These are phyloP conservation scores for Arenicola marina DNA, from an alignment of 2,888 invertebrate genomes.

Conservation along the genomic window DNA sequence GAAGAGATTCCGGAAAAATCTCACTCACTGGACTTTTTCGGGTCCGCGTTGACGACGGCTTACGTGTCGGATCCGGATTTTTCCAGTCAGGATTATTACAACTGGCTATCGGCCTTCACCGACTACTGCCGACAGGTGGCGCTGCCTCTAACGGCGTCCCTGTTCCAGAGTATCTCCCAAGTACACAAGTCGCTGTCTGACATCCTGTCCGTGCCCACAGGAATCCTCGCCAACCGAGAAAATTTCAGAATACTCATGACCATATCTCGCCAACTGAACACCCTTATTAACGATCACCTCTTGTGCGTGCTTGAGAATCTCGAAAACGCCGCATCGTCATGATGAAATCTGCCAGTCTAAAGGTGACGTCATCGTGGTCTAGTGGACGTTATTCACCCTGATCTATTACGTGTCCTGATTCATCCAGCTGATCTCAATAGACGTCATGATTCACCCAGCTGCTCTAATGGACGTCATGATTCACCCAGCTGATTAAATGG, in stretches of 20 bases:
- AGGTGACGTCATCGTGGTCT: too few relatives aligned
- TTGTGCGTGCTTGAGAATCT: constrained; percentile 45
- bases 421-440: too few relatives aligned
- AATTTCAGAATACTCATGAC: constrained; percentile 54
- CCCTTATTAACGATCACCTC: constrained; percentile 51
- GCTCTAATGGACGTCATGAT: too few relatives aligned
- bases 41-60: neutral
- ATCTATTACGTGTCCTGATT: too few relatives aligned
- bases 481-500: too few relatives aligned
- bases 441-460: too few relatives aligned
- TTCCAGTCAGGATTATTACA: constrained; percentile 53
- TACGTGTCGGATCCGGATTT: constrained; percentile 53
- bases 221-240: constrained; percentile 50
- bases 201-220: constrained; percentile 53
- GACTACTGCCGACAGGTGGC: constrained; percentile 49
- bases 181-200: constrained; percentile 55
- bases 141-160: constrained; percentile 47
- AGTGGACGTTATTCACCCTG: too few relatives aligned
- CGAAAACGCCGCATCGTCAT: too few relatives aligned
- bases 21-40: too few relatives aligned
- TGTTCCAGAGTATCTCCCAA: constrained; percentile 55
- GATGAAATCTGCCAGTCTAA: too few relatives aligned
- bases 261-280: constrained; percentile 49
- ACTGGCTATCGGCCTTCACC: constrained; percentile 55
- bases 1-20: too few relatives aligned